These are phyloP conservation scores for Agonopterix alstromeriana DNA, from an alignment of 2,888 invertebrate genomes.

Conservation along the genomic window DNA sequence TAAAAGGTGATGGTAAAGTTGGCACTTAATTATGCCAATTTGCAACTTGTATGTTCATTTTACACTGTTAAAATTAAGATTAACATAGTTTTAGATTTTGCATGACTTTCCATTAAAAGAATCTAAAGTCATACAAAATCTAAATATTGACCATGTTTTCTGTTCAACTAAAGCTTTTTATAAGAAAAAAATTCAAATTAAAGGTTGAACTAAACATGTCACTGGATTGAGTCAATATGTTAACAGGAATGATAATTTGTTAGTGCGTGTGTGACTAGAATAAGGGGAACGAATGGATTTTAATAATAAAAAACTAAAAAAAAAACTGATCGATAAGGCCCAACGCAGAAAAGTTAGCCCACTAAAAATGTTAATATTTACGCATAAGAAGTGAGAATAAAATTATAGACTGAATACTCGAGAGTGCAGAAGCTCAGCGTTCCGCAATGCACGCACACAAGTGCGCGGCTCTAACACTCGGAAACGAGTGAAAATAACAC, in stretches of 20 bases:
- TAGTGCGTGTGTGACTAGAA: slow-evolving; percentile 56
- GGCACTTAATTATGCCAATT: slow-evolving; percentile 30
- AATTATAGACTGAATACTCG: too few relatives aligned
- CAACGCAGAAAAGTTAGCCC: too few relatives aligned
- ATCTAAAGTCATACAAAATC: neutral
- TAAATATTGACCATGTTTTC: slow-evolving; percentile 4
- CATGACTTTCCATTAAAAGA: neutral
- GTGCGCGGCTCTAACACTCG: too few relatives aligned
- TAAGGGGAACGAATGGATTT: slow-evolving; percentile 33
- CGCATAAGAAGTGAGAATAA: too few relatives aligned
- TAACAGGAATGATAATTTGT: slow-evolving; percentile 63
- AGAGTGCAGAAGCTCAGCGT: too few relatives aligned
- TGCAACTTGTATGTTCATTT: slow-evolving; percentile 45
- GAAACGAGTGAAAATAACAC: too few relatives aligned
- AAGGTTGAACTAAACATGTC: slow-evolving; percentile 16
- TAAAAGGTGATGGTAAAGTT: slow-evolving; percentile 56
- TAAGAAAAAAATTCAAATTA: neutral
- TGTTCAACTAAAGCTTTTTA: neutral
- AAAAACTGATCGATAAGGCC: neutral
- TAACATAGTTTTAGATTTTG: slow-evolving; percentile 2
- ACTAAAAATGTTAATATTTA: too few relatives aligned
- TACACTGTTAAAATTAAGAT: slow-evolving; percentile 42
- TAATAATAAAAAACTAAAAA: neutral
- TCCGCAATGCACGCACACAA: too few relatives aligned
- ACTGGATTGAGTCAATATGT: slow-evolving; percentile 21